Evolutionary conservation across 2,797 vertebrate genomes (phyloP).

Genomic region (Gorsachius magnificus): DNA sequence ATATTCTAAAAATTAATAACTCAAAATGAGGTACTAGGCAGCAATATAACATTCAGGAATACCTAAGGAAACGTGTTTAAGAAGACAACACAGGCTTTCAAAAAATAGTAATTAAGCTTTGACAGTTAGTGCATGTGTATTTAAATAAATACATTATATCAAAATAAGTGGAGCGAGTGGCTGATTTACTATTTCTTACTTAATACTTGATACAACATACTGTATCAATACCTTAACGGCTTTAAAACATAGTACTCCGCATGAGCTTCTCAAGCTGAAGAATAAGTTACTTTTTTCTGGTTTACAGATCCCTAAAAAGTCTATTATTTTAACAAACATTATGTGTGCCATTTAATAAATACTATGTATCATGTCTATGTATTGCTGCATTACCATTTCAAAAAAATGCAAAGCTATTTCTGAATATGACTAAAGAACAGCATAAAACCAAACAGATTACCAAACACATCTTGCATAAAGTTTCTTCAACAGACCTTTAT

Average conservation of each 20-base stretch:
- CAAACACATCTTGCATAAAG: neutral
- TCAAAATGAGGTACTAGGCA: neutral
- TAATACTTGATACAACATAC: neutral
- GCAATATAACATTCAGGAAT: neutral
- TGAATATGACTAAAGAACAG: neutral
- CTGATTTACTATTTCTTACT: neutral
- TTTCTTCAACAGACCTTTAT: neutral
- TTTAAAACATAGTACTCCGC: neutral
- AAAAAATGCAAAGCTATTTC: neutral
- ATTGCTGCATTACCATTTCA: neutral
- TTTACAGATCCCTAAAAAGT: neutral
- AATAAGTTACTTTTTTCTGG: neutral
- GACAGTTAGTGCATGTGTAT: neutral
- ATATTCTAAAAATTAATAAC: neutral
- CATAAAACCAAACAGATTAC: neutral
- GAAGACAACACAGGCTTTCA: neutral
- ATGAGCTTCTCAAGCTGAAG: neutral
- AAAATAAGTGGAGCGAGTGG: neutral
- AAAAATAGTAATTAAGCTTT: neutral
- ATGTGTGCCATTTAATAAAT: neutral
- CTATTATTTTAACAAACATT: neutral
- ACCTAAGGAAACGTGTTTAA: neutral
- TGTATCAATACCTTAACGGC: neutral
- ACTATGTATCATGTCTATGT: rapidly evolving
- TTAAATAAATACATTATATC: neutral